Evolutionary conservation across 1,140 invertebrate genomes (phyloP).

Genomic region (Nebria ingens): DNA sequence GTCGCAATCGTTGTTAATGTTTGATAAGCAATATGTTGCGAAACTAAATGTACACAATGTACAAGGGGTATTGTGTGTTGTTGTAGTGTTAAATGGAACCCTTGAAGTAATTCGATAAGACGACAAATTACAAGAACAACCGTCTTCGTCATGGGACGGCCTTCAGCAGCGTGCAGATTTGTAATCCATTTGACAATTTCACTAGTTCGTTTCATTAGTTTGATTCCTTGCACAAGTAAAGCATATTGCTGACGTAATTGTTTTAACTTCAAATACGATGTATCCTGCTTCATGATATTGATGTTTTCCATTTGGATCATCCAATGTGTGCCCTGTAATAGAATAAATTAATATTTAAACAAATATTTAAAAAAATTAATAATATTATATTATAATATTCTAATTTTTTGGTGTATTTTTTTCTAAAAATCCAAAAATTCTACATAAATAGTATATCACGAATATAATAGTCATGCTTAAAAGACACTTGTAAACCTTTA

Average conservation of each 20-base stretch:
- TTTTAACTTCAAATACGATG: slow-evolving; percentile 42
- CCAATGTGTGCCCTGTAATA: slow-evolving; percentile 35
- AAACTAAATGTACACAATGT: slow-evolving; percentile 51
- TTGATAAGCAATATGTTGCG: slow-evolving; percentile 59
- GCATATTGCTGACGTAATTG: slow-evolving; percentile 52
- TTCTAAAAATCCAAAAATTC: too few species aligned
- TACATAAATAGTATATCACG: too few species aligned
- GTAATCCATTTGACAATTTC: slow-evolving; percentile 57
- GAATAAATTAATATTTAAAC: background rate
- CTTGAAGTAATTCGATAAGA: slow-evolving; percentile 73
- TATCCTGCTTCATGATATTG: slow-evolving; percentile 37
- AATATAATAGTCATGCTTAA: too few species aligned
- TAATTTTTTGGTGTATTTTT: too few species aligned
- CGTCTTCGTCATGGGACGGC: slow-evolving; percentile 67
- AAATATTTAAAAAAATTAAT: slow-evolving; percentile 10
- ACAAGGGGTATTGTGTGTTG: slow-evolving; percentile 46
- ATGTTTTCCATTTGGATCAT: slow-evolving; percentile 48
- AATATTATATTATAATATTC: too few species aligned
- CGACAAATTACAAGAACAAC: slow-evolving; percentile 66
- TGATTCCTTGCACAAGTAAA: slow-evolving; percentile 54
- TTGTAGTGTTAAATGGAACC: slow-evolving; percentile 53
- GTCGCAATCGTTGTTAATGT: slow-evolving; percentile 45
- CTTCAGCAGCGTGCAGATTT: slow-evolving; percentile 67
- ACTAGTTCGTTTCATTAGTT: slow-evolving; percentile 47
- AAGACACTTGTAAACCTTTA: too few species aligned